These are phyloP conservation scores for Oscheius sp. DNA, from an alignment of 1,140 invertebrate species.

Conservation along the genomic window DNA sequence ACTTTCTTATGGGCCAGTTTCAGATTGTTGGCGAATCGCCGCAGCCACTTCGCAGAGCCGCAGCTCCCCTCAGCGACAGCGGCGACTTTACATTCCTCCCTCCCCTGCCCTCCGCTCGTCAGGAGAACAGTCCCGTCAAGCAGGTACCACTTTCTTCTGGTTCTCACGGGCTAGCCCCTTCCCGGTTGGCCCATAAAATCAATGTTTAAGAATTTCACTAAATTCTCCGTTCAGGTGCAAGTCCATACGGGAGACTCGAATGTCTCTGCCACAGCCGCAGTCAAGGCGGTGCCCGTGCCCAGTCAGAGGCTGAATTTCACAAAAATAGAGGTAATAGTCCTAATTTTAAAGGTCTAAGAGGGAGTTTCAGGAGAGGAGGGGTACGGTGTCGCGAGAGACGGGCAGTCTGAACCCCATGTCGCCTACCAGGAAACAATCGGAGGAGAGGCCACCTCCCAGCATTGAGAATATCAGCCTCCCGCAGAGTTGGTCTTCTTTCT, in stretches of 20 bases:
- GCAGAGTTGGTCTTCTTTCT: constrained; percentile 29
- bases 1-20: constrained; percentile 21
- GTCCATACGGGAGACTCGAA: constrained; percentile 37
- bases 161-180: background rate
- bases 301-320: constrained; percentile 55
- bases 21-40: constrained; percentile 13
- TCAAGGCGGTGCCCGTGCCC: constrained; percentile 56
- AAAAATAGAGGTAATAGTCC: constrained; percentile 60
- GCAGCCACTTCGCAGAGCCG: constrained; percentile 4
- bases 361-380: constrained; percentile 34
- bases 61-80: constrained; percentile 48
- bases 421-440: background rate
- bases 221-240: constrained; percentile 47
- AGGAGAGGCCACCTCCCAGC: background rate
- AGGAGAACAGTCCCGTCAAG: constrained; percentile 42
- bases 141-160: constrained; percentile 50
- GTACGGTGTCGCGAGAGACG: background rate
- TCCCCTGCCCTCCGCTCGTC: constrained; percentile 42
- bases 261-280: constrained; percentile 22
- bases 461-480: constrained; percentile 43
- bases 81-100: constrained; percentile 58
- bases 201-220: background rate
- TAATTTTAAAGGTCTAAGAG: too few relatives aligned
- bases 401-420: constrained; percentile 16
- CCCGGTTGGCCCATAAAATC: too few relatives aligned